Evolutionary conservation across 2,888 invertebrate species (phyloP).

Genomic region (Agrotis puta): DNA sequence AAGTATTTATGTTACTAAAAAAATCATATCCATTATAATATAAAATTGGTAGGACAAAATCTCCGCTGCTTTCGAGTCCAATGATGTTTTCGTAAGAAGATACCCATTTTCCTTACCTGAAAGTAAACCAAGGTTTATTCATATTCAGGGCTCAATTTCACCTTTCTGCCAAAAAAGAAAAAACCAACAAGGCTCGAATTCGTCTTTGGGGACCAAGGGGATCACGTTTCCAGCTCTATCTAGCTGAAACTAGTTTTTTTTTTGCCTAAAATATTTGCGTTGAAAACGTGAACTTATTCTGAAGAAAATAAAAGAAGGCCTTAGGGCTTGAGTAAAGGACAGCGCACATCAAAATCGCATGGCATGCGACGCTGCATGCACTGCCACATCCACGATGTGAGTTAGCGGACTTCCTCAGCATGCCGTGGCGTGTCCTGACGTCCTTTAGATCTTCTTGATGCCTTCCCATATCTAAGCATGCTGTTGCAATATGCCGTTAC

Average conservation of each 20-base stretch:
- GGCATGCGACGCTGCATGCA: too few relatives aligned
- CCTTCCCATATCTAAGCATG: too few relatives aligned
- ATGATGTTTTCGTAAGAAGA: not conserved
- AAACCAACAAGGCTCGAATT: slow-evolving; percentile 17
- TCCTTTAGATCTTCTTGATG: too few relatives aligned
- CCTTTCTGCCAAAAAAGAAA: slow-evolving; percentile 16
- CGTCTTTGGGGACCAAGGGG: slow-evolving; percentile 11
- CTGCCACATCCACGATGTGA: too few relatives aligned
- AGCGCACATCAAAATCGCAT: too few relatives aligned
- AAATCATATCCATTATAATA: not conserved
- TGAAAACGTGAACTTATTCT: slow-evolving; percentile 32
- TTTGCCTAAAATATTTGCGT: slow-evolving; percentile 12
- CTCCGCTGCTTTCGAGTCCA: not conserved
- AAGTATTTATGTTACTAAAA: not conserved
- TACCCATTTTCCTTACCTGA: not conserved
- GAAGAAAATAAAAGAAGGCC: slow-evolving; percentile 12
- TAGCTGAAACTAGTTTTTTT: slow-evolving; percentile 14
- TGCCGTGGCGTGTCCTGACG: too few relatives aligned
- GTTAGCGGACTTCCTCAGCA: too few relatives aligned
- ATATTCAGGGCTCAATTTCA: slow-evolving; percentile 28
- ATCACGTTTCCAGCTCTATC: slow-evolving; percentile 27
- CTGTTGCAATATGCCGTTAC: too few relatives aligned
- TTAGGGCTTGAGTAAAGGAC: not conserved
- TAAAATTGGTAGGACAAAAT: not conserved
- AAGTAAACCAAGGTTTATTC: slow-evolving; percentile 16